A percentile compares a stretch with the other conserved stretches of the same genome.
phyloP scores from a whole-genome alignment of 2,113 vertebrate genomes.

The Herpailurus yagouaroundi region DNA sequence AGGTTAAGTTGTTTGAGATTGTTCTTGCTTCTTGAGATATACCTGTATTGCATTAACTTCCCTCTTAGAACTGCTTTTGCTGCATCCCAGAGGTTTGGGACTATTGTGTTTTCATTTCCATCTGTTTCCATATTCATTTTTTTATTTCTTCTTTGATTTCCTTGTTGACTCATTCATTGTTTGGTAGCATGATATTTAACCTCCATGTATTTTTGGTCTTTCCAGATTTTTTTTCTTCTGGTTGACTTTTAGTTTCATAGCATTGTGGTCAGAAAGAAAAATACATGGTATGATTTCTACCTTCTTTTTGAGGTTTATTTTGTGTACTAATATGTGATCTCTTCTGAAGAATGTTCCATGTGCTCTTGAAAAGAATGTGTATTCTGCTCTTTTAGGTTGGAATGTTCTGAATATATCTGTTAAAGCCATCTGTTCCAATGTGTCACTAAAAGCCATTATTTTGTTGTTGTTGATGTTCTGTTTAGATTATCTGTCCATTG shows the following conservation, averaged over 20 bases:
- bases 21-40: neutral
- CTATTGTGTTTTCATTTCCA: neutral
- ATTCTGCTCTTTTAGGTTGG: neutral
- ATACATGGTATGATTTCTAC: neutral
- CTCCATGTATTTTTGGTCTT: neutral
- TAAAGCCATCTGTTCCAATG: neutral
- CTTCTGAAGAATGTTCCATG: neutral
- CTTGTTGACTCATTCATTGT: neutral
- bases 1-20: neutral
- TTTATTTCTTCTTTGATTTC: neutral
- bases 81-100: neutral
- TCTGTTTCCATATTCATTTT: neutral
- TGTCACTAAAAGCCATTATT: neutral
- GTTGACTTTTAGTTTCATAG: neutral
- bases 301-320: neutral
- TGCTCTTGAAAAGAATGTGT: neutral
- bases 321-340: neutral
- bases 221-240: neutral
- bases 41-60: neutral
- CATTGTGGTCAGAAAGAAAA: neutral
- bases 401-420: neutral
- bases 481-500: neutral
- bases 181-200: neutral
- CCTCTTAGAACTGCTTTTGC: neutral
- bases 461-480: neutral